Conservation (phyloP, 1,140 invertebrate genomes). For the Trichogramma pretiosum region DNA sequence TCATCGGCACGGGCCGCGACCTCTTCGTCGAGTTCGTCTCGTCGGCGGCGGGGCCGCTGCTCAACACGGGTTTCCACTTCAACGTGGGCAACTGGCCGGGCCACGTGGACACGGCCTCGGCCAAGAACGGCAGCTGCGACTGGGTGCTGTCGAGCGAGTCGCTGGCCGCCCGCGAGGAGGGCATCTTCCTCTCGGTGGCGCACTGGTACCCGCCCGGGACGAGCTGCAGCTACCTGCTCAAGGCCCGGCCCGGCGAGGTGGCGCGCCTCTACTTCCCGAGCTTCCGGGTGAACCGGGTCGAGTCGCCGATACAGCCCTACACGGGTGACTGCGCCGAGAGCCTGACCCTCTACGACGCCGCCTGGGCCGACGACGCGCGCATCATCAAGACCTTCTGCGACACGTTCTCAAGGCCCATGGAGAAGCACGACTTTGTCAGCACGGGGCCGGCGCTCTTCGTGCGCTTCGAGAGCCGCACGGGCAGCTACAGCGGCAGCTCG, state of each 20-base stretch:
- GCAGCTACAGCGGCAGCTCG: slow-evolving; percentile 79
- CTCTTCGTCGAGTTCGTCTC: slow-evolving; percentile 86
- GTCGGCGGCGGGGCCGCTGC: slow-evolving; percentile 75
- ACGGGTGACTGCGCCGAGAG: slow-evolving; percentile 83
- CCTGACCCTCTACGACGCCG: slow-evolving; percentile 75
- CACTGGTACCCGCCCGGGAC: slow-evolving; percentile 89
- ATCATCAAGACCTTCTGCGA: slow-evolving; percentile 90
- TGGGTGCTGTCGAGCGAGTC: slow-evolving; percentile 77
- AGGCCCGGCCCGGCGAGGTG: slow-evolving; percentile 73
- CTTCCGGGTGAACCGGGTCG: slow-evolving; percentile 80
- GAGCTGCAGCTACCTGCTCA: slow-evolving; percentile 80
- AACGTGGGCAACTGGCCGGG: slow-evolving; percentile 89
- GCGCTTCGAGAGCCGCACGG: slow-evolving; percentile 80
- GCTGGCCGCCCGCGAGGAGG: slow-evolving; percentile 68
- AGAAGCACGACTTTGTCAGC: slow-evolving; percentile 84
- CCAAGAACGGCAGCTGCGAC: slow-evolving; percentile 74
- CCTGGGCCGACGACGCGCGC: slow-evolving; percentile 72
- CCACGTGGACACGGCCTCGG: slow-evolving; percentile 76
- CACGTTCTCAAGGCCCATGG: slow-evolving; percentile 82
- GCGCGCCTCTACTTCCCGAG: slow-evolving; percentile 81
- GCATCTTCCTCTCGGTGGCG: slow-evolving; percentile 80
- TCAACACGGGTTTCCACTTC: slow-evolving; percentile 88
- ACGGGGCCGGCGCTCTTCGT: slow-evolving; percentile 77
- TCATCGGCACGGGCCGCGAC: slow-evolving; percentile 82
- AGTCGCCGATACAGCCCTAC: slow-evolving; percentile 75